A percentile compares a stretch with the other conserved stretches of the same genome.
Evolutionary conservation across 2,888 invertebrate species (phyloP).

Genomic region (Lepidocyrtoides sp.): DNA sequence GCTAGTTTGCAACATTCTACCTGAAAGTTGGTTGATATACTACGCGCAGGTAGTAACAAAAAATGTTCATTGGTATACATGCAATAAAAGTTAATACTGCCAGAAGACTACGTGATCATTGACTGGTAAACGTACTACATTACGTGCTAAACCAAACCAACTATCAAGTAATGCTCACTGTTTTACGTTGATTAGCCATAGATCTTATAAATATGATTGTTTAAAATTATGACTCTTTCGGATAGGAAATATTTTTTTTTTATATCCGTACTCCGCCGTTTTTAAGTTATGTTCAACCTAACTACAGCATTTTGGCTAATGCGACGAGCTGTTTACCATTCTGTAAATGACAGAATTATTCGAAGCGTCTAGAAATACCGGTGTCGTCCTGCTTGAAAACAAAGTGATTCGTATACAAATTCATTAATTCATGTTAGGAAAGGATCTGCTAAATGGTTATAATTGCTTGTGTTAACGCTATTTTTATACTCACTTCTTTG

Average conservation of each 20-base stretch:
- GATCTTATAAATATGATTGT: no score
- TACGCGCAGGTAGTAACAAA: not conserved
- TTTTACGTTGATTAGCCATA: no score
- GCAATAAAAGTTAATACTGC: not conserved
- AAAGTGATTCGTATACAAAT: conserved; percentile 73
- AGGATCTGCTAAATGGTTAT: conserved; percentile 59
- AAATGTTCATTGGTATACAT: not conserved
- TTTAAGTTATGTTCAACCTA: no score
- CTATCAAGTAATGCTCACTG: no score
- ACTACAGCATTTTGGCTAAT: not conserved
- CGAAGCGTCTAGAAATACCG: conserved; percentile 66
- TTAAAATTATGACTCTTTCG: not conserved
- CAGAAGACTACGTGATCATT: conserved; percentile 9
- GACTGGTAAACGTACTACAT: not conserved
- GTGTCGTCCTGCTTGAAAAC: conserved; percentile 65
- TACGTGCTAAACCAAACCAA: no score
- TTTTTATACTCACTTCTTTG: conserved; percentile 40
- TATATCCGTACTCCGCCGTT: no score
- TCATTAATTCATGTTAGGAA: conserved; percentile 52
- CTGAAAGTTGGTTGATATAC: not conserved
- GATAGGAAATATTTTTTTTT: not conserved
- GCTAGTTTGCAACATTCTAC: not conserved
- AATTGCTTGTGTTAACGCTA: conserved; percentile 61
- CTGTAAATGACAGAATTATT: conserved; percentile 62
- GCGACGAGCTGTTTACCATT: conserved; percentile 8